Base-by-base conservation (phyloP, 2,888 invertebrate species). In the Rhingia rostrata region DNA sequence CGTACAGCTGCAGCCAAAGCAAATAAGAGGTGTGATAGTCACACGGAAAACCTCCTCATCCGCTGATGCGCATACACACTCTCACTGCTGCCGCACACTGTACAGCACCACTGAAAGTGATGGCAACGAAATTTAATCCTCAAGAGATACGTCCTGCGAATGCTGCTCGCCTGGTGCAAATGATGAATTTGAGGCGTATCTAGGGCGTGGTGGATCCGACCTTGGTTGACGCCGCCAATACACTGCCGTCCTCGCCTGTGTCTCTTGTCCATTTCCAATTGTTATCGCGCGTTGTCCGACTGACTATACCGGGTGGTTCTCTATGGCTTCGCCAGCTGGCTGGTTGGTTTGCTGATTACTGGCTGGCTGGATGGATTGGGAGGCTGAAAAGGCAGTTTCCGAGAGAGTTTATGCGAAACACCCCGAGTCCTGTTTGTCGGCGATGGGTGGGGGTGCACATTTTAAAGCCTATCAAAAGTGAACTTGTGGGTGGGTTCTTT, bases 151-250 rank as follows among this genome's bases (percentile, higher is more conserved):
- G 22, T 77, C 61, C 78, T 75, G 10, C 37, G 10, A 14, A 49
- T 81, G 79, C 90, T 91, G 91, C 37, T 87, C 88, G 88, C 91
- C 91, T 91, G 90, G 87, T 91, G 86, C 63, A 81, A 88, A 87
- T 87, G 91, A 90, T 90, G 91, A 90, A 90, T 90, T 90, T 90
- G 91, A 92, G 92, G 91, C 91, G 91, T 91, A 91, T 92, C 91
- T 91, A 91, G 91, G 90, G 91, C 91, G 91, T 91, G 91, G 92
- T 91, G 91, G 90, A 87, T 88, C 88, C 87, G 89, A 89, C 89
- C 90, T 90, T 90, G 89, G 87, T 73, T 86, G 87, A 84, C 87
- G 87, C 87, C 86, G 33, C 39, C 66, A 75, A 73, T 53, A 64
- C 80, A 70, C 60, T 73, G 22, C 22, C 22, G 22, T 2, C n/a